Conservation (phyloP, 2,113 vertebrate genomes). For the Syngnathoides biaculeatus region DNA sequence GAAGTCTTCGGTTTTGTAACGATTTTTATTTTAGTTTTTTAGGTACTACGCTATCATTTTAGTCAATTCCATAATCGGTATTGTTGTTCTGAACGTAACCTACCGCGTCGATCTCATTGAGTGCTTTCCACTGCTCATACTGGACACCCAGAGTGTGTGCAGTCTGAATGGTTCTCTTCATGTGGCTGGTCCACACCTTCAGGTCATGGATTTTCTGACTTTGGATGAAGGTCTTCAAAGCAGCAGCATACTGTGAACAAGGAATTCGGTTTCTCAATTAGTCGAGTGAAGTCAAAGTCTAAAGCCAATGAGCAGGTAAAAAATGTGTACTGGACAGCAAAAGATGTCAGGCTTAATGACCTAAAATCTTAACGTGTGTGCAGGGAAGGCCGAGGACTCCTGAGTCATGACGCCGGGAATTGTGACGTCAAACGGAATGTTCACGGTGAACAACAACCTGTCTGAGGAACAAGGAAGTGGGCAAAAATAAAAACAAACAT, state of each 20-base stretch:
- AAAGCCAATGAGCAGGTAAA: too few relatives aligned
- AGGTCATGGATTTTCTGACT: constrained; percentile 78
- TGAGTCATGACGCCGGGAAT: too few relatives aligned
- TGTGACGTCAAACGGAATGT: too few relatives aligned
- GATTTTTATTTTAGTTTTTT: too few relatives aligned
- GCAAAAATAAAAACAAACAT: too few relatives aligned
- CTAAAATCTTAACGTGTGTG: too few relatives aligned
- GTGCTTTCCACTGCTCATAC: constrained; percentile 91
- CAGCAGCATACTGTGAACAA: constrained; percentile 75
- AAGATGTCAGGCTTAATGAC: too few relatives aligned
- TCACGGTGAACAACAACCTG: too few relatives aligned
- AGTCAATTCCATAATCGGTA: background rate
- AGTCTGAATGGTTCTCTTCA: constrained; percentile 86
- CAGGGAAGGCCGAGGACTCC: too few relatives aligned
- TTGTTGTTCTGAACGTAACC: constrained; percentile 38
- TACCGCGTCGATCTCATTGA: constrained; percentile 90
- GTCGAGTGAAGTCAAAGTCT: background rate
- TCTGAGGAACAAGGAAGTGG: too few relatives aligned
- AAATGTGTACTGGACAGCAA: too few relatives aligned
- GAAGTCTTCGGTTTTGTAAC: too few relatives aligned
- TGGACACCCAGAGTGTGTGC: constrained; percentile 79
- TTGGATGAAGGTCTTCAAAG: constrained; percentile 77
- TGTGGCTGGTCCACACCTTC: constrained; percentile 91
- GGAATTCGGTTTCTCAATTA: background rate
- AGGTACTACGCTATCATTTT: background rate